phyloP scores from a whole-genome alignment of 2,888 invertebrate species.

The Cheilosia soror region DNA sequence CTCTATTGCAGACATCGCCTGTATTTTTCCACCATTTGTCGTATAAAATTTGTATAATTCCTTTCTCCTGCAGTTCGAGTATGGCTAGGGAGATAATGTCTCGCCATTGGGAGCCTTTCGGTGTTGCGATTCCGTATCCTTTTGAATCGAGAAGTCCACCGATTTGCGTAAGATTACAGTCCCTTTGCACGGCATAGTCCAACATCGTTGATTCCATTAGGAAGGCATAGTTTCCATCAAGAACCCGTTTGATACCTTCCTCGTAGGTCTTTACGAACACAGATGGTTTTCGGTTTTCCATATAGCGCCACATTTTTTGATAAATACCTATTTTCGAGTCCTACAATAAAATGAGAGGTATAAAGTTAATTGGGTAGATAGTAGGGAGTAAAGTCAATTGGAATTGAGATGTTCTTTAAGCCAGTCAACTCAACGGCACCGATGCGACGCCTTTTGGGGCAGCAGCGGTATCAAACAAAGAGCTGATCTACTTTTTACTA shows the following conservation, averaged over 20 bases:
- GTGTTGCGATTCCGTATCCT: conserved; percentile 98
- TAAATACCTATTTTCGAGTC: conserved; percentile 96
- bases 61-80: conserved; percentile 97
- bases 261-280: conserved; percentile 96
- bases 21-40: conserved; percentile 99
- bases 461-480: no score
- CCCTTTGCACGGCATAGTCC: conserved; percentile 96
- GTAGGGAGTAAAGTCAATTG: background rate
- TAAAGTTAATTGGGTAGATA: background rate
- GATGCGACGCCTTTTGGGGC: no score
- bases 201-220: conserved; percentile 99
- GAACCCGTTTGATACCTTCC: conserved; percentile 94
- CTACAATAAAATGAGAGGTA: conserved; percentile 83
- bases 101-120: conserved; percentile 98
- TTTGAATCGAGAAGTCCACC: conserved; percentile 88
- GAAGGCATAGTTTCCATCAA: conserved; percentile 97
- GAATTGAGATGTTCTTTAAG: no score
- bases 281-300: conserved; percentile 91
- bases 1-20: conserved; percentile 94
- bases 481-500: no score
- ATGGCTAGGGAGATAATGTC: conserved; percentile 98
- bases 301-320: conserved; percentile 97
- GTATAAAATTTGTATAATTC: conserved; percentile 95
- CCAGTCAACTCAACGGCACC: no score
- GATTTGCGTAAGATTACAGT: conserved; percentile 98